Evolutionary conservation across 92 coral and sea anemone genomes (phyloP).

Genomic region (Porites evermanni): DNA sequence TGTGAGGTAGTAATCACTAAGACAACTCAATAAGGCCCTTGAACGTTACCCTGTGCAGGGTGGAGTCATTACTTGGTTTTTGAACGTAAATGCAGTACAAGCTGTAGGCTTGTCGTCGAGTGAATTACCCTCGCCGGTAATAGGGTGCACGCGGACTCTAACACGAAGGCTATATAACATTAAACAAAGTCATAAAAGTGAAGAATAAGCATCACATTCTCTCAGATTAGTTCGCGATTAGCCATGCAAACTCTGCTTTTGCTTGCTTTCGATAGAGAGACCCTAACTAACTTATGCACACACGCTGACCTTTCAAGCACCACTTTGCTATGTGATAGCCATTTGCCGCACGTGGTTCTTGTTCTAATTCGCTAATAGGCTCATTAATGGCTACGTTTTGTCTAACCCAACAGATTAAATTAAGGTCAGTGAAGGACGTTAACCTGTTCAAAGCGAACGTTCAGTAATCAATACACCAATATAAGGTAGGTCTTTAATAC

Average conservation of each 20-base stretch:
- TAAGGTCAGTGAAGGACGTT: too few species aligned
- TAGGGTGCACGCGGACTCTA: too few species aligned
- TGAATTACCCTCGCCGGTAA: too few species aligned
- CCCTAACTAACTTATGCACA: not conserved
- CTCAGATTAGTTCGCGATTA: not conserved
- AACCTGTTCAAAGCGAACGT: too few species aligned
- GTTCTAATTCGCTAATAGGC: not conserved
- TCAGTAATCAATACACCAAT: too few species aligned
- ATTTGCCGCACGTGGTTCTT: conserved; percentile 17
- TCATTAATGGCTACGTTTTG: not conserved
- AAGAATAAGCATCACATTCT: not conserved
- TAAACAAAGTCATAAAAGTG: not conserved
- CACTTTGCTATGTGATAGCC: not conserved
- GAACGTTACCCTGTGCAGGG: not conserved
- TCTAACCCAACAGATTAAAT: not conserved
- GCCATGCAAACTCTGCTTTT: not conserved
- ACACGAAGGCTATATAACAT: too few species aligned
- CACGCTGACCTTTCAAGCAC: not conserved
- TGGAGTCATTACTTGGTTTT: too few species aligned
- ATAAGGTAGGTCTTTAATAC: too few species aligned
- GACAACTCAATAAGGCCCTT: not conserved
- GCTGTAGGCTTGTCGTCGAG: too few species aligned
- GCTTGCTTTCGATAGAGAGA: not conserved
- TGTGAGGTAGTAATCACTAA: not conserved
- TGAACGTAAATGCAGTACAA: too few species aligned